Conservation (phyloP, 2,797 vertebrate species). For the Amazona finschi region DNA sequence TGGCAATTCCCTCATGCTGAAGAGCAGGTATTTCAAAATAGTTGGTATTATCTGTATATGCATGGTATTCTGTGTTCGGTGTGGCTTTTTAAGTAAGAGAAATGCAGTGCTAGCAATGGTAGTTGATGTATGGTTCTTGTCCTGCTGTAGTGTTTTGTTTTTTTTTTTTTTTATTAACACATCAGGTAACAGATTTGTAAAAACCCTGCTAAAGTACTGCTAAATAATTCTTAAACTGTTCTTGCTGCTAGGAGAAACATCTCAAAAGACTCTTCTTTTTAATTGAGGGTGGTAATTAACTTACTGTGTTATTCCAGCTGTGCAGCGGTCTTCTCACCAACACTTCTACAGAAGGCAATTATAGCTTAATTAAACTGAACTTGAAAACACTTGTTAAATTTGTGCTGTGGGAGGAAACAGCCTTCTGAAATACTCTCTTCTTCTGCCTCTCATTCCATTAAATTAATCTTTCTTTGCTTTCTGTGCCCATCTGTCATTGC, state of each 20-base stretch:
- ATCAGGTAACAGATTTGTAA: background rate
- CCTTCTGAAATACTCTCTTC: background rate
- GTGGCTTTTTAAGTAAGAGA: background rate
- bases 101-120: background rate
- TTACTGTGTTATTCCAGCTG: background rate
- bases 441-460: background rate
- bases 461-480: background rate
- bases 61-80: constrained; percentile 55
- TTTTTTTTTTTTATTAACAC: background rate
- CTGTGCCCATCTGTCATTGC: background rate
- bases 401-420: background rate
- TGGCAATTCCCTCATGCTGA: background rate
- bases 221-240: background rate
- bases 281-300: background rate
- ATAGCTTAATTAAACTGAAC: constrained; percentile 6
- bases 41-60: constrained; percentile 31
- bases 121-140: constrained; percentile 1
- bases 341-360: background rate
- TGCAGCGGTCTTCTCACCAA: background rate
- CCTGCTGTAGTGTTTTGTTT: background rate
- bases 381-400: background rate
- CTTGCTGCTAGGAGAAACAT: background rate
- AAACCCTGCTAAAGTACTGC: background rate
- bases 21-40: background rate
- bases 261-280: background rate